Evolutionary conservation across 2,888 invertebrate genomes (phyloP).

Genomic region (Hipparchia semele): DNA sequence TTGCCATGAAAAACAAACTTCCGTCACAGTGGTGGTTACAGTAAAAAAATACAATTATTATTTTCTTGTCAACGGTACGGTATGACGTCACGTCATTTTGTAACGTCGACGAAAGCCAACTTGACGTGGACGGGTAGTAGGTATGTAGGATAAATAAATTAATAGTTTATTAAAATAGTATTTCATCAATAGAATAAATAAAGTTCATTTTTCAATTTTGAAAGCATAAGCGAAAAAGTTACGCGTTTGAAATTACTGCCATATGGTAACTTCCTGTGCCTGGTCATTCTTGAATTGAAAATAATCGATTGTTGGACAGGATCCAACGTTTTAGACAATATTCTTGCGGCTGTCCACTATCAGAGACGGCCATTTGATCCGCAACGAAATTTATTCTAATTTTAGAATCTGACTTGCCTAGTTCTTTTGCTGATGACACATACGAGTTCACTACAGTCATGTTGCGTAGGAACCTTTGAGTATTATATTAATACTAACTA

Average conservation of each 20-base stretch:
- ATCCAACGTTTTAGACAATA: constrained; percentile 70
- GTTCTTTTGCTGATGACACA: constrained; percentile 39
- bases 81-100: too few species aligned
- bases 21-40: too few species aligned
- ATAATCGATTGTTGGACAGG: constrained; percentile 76
- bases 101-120: too few species aligned
- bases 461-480: background rate
- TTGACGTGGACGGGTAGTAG: too few species aligned
- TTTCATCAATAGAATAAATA: too few species aligned
- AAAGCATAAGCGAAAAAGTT: background rate
- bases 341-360: constrained; percentile 69
- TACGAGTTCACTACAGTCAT: background rate
- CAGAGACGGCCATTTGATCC: constrained; percentile 72
- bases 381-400: constrained; percentile 72
- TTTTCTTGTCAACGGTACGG: too few species aligned
- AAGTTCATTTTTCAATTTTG: background rate
- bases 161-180: too few species aligned
- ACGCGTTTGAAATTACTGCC: constrained; percentile 5
- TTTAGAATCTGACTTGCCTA: constrained; percentile 59
- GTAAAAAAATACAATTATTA: too few species aligned
- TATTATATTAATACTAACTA: too few species aligned
- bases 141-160: too few species aligned
- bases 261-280: constrained; percentile 59
- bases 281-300: constrained; percentile 59
- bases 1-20: too few species aligned